Base-by-base conservation (phyloP, 2,113 vertebrate species). In the Turdus rufiventris region DNA sequence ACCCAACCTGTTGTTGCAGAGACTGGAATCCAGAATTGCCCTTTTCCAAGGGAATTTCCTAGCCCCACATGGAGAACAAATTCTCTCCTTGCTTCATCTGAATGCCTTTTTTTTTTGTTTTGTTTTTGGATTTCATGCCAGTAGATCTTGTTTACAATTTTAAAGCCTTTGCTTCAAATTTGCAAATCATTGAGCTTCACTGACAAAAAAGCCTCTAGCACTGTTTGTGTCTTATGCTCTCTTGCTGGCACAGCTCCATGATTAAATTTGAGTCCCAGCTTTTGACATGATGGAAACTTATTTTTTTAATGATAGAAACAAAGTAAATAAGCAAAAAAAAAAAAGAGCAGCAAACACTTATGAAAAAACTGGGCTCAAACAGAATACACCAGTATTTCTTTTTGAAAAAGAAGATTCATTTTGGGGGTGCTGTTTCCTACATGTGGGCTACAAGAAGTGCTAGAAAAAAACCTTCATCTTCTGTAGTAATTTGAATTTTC, bases 221-320 rank as follows among this genome's bases (percentile, higher is more conserved):
- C 26, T 0, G 0, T 26, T 36, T 7, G 6, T 68, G 9, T 51
- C 36, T 36, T 33, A 26, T 36, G 36, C 14, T 60, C 45, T 86
- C 54, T 38, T 38, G 36, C 54, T 68, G 54, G 14, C 26, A 43
- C 11, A 51, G 8, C 18, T 26, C 18, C 14, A 15, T 51, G 45
- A 14, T 43, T 60, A 21, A 28, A 51, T 60, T 51, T 45, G 26
- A 76, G 21, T 36, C 10, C 2, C 33, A 51, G 14, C 33, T 43
- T 68, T 53, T 61, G 45, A 45, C 45, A 28, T 38, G 38, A 61
- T 38, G 33, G 47, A 53, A 61, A 38, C 26, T 33, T 26, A 4
- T 1, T 68, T 33, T 34, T 67, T 33, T 45, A 38, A 86, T 45
- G 38, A 4, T 24, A 24, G 38, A n/a, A 61, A 38, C 2, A 1